These are phyloP conservation scores for Xyliphius kryptos DNA, from an alignment of 2,113 vertebrate genomes.

Conservation along the genomic window DNA sequence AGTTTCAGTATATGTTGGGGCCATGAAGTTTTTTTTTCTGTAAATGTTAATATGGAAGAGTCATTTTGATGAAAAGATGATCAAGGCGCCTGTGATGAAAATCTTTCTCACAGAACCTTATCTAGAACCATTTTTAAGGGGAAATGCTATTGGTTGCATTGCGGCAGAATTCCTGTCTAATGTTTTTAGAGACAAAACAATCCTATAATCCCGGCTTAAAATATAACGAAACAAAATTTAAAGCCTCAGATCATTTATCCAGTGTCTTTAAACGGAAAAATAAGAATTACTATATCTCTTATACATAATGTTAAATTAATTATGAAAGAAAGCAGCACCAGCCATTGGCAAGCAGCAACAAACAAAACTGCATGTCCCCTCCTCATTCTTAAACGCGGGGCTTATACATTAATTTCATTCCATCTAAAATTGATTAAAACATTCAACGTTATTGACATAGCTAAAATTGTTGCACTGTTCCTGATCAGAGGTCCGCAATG, in stretches of 20 bases:
- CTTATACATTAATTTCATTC: conserved; percentile 49
- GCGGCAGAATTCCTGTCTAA: conserved; percentile 16
- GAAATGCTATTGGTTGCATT: conserved; percentile 39
- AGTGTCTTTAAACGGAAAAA: too few relatives aligned
- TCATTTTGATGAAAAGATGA: too few relatives aligned
- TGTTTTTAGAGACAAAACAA: conserved; percentile 18
- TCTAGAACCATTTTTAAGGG: too few relatives aligned
- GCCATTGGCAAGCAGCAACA: conserved; percentile 42
- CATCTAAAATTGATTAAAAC: conserved; percentile 50
- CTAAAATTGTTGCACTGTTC: conserved; percentile 45
- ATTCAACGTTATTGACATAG: conserved; percentile 52
- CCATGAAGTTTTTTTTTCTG: too few relatives aligned
- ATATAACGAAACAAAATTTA: not conserved
- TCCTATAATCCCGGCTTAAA: not conserved
- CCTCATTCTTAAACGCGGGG: conserved; percentile 47
- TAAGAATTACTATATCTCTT: not conserved
- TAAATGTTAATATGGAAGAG: too few relatives aligned
- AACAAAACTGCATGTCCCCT: conserved; percentile 45
- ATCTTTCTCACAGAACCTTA: too few relatives aligned
- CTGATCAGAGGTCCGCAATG: conserved; percentile 55
- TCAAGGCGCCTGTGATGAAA: too few relatives aligned
- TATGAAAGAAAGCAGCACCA: conserved; percentile 41
- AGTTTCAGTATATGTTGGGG: too few relatives aligned
- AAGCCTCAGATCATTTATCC: too few relatives aligned
- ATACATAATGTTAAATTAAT: conserved; percentile 44